Evolutionary conservation across 2,797 vertebrate genomes (phyloP).

Genomic region (Alectoris magna): DNA sequence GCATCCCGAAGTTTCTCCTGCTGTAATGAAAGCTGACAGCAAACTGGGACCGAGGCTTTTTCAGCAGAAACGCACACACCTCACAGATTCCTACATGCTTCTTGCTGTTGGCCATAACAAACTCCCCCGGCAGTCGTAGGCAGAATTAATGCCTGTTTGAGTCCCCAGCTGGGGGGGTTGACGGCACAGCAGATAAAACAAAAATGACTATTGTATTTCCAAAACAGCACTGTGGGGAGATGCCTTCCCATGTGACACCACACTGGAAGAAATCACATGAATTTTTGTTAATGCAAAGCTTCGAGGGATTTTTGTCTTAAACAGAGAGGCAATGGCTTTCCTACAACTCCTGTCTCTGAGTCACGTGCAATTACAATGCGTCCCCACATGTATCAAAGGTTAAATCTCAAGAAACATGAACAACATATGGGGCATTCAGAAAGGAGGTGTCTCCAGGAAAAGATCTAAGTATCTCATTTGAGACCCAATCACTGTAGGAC

Average conservation of each 20-base stretch:
- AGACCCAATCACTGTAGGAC: neutral
- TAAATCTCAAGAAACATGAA: neutral
- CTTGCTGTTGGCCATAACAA: constrained; percentile 74
- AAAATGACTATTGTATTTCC: constrained; percentile 62
- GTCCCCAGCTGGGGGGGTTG: constrained; percentile 47
- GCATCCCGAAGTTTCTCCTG: constrained; percentile 29
- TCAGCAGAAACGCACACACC: constrained; percentile 56
- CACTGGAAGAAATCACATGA: constrained; percentile 54
- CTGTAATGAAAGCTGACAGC: constrained; percentile 54
- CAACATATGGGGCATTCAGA: neutral
- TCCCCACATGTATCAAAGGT: neutral
- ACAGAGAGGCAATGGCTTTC: constrained; percentile 42
- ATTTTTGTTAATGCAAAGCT: constrained; percentile 56
- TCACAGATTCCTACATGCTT: constrained; percentile 63
- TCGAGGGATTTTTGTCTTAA: constrained; percentile 45
- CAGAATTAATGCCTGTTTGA: constrained; percentile 52
- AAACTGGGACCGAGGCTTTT: constrained; percentile 34
- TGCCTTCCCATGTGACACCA: constrained; percentile 60
- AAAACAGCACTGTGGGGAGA: constrained; percentile 44
- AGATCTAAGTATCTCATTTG: neutral
- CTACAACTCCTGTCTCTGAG: neutral
- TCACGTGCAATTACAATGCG: neutral
- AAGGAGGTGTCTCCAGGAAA: neutral
- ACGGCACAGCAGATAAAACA: constrained; percentile 65
- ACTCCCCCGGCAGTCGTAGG: constrained; percentile 54